phyloP scores from a whole-genome alignment of 2,113 vertebrate species.

The Melanerpes formicivorus region DNA sequence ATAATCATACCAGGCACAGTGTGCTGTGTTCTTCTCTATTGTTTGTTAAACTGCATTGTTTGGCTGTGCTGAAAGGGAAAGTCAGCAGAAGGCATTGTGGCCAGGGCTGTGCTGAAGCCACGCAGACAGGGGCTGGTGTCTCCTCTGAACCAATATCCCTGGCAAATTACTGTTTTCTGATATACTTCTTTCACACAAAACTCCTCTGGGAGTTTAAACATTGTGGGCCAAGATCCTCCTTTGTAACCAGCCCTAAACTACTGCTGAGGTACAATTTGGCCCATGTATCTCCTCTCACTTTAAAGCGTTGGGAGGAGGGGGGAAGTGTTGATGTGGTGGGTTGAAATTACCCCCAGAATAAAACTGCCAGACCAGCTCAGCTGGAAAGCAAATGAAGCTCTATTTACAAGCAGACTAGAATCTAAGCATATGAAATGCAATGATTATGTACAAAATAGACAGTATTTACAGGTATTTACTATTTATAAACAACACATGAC shows the following conservation, averaged over 20 bases:
- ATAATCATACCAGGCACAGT: background rate
- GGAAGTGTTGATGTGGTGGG: no score
- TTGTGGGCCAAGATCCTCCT: background rate
- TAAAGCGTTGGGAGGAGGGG: background rate
- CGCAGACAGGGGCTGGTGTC: background rate
- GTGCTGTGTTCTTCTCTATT: background rate
- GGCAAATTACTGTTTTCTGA: background rate
- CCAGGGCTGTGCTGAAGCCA: background rate
- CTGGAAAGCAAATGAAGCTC: no score
- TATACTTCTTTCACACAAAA: background rate
- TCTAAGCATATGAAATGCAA: no score
- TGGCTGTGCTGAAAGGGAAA: background rate
- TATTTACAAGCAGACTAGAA: no score
- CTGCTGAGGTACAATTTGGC: background rate
- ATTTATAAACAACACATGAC: no score
- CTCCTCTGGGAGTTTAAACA: constrained; percentile 3
- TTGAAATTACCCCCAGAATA: no score
- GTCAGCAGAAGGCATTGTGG: background rate
- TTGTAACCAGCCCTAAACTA: background rate
- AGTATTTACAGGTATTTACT: no score
- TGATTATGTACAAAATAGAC: no score
- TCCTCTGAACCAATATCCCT: background rate
- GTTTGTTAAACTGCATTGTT: background rate
- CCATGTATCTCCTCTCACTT: constrained; percentile 20
- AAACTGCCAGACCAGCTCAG: no score